These are phyloP conservation scores for Euschistus heros DNA, from an alignment of 1,140 invertebrate species.

Conservation along the genomic window DNA sequence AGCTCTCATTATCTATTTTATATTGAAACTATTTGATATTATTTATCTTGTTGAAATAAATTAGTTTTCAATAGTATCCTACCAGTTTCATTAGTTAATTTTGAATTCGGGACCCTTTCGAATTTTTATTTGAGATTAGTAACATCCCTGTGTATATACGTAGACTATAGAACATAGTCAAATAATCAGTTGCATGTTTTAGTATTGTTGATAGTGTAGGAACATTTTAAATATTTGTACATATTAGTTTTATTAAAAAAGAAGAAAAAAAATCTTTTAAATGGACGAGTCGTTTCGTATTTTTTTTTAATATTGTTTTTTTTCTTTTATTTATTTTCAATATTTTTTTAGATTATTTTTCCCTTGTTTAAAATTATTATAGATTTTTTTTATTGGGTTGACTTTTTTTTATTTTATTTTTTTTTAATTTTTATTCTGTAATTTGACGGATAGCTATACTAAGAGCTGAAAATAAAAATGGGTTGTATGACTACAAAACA, in stretches of 20 bases:
- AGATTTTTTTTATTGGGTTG: no score
- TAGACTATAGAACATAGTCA: neutral
- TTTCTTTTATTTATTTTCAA: neutral
- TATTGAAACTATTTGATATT: neutral
- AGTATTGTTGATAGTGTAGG: conserved; percentile 20
- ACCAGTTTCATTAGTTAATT: neutral
- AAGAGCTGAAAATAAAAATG: neutral
- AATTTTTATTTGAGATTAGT: neutral
- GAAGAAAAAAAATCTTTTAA: neutral
- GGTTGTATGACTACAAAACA: no score
- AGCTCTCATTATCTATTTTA: neutral
- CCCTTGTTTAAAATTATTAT: no score
- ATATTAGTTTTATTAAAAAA: neutral
- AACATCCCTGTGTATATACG: neutral
- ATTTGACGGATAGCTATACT: neutral
- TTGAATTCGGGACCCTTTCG: neutral
- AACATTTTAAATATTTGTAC: conserved; percentile 11
- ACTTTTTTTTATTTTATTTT: no score
- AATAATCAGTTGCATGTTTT: conserved; percentile 13
- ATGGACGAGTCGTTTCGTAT: conserved; percentile 17
- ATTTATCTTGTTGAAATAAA: neutral
- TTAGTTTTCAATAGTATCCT: neutral
- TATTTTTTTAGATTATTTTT: neutral
- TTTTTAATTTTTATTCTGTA: neutral
- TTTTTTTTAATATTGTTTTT: conserved; percentile 11